phyloP scores from a whole-genome alignment of 2,797 vertebrate species.

The Eulemur rubriventer region DNA sequence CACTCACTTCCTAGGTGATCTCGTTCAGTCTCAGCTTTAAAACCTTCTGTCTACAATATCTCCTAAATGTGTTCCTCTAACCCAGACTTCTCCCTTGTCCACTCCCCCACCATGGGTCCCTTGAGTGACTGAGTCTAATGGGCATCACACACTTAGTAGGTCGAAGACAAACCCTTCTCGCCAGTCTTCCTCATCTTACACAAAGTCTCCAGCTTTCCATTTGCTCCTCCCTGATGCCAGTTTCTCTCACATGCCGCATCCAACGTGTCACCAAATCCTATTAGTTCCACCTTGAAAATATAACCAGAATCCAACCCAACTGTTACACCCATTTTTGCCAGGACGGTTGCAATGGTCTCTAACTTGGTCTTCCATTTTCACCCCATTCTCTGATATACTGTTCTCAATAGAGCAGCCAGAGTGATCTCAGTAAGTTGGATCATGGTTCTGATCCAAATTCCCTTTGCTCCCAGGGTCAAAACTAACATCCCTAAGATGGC shows the following conservation, averaged over 20 bases:
- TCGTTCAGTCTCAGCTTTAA: background rate
- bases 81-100: background rate
- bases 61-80: background rate
- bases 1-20: background rate
- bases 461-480: background rate
- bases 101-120: background rate
- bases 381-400: no score
- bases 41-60: background rate
- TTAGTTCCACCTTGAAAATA: background rate
- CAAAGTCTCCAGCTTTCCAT: background rate
- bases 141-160: fast-evolving
- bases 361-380: background rate
- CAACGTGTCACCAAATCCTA: background rate
- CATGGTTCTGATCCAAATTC: background rate
- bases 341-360: background rate
- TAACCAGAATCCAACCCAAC: background rate
- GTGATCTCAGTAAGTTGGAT: background rate
- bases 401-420: background rate
- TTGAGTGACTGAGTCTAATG: background rate
- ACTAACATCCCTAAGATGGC: background rate
- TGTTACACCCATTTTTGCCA: background rate
- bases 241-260: background rate
- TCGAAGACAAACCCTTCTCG: background rate
- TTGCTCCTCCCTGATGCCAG: background rate
- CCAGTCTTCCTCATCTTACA: background rate